Conservation (phyloP, 2,888 invertebrate genomes). For the Cantharis rufa region DNA sequence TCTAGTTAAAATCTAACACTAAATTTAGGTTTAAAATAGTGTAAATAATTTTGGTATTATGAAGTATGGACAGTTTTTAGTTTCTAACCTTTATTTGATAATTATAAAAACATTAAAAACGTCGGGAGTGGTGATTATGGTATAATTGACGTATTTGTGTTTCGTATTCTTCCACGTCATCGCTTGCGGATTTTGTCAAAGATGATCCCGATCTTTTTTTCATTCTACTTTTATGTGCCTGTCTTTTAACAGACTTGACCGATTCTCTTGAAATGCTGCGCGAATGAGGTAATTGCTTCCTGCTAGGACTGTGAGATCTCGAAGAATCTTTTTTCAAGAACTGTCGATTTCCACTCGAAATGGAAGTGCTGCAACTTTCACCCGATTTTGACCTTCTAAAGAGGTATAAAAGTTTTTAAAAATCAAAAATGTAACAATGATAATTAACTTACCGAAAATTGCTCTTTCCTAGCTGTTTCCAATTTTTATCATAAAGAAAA, state of each 20-base stretch:
- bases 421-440: not conserved
- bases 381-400: not conserved
- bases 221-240: not conserved
- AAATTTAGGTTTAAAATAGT: not conserved
- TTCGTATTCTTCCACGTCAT: not conserved
- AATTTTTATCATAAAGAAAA: not conserved
- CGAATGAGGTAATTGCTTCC: not conserved
- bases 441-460: not conserved
- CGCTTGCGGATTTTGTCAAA: not conserved
- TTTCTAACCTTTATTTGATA: not conserved
- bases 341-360: not conserved
- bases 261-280: not conserved
- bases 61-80: not conserved
- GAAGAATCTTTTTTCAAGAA: not conserved
- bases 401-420: not conserved
- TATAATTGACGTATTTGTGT: not conserved
- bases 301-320: not conserved
- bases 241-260: not conserved
- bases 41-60: not conserved
- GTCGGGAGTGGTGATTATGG: not conserved
- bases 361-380: slow-evolving; percentile 4
- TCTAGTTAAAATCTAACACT: not conserved
- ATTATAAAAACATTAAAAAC: not conserved
- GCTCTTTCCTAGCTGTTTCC: not conserved
- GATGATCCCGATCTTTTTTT: not conserved